Evolutionary conservation across 2,113 vertebrate genomes (phyloP), one percentile per base, ranked within the genome.

Genomic region (Silurus glanis): DNA sequence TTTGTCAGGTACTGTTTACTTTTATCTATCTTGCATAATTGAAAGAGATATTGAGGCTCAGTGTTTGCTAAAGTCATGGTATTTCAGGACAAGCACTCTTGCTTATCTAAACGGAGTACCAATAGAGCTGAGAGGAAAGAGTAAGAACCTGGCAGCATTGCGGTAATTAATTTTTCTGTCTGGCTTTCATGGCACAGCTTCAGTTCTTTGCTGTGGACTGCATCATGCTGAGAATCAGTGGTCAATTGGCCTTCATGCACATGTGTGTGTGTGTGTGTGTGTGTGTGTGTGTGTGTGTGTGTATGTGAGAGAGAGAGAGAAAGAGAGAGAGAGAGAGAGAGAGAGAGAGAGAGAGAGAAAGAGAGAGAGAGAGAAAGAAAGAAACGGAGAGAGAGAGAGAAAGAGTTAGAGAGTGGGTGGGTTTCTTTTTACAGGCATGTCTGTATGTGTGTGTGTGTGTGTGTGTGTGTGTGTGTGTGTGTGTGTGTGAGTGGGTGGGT

Each of bases 131-230:
- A 51, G 56, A 79, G 76, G 4, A n/a, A 58, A 76, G 14, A 76
- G 37, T 56, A 7, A 19, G 37, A 78, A n/a, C 45, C 58, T 47
- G 0, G 72, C 59, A 64, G 72, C 19, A 66, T 7, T 56, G 61
- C 21, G 5, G 61, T 79, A 49, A 79, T 78, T 85, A 67, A 64
- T 85, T 85, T 85, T 62, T 85, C 74, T 37, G 47, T 76, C n/a
- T 64, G 85, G 55, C 84, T 87, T 84, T 89, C 69, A 90, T 83
- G 61, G 72, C 69, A 25, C 51, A 16, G 83, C 58, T 87, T 88
- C 76, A 82, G 58, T 79, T 81, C 87, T 80, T 51, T 86, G 66
- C 72, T 51, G 72, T 75, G 72, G 47, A 75, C 21, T 23, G 47
- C 12, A 51, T 53, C 72, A 53, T 59, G 83, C 58, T 85, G 81